Conservation (phyloP, 2,797 vertebrate species). For the Rhyacichthys aspro region DNA sequence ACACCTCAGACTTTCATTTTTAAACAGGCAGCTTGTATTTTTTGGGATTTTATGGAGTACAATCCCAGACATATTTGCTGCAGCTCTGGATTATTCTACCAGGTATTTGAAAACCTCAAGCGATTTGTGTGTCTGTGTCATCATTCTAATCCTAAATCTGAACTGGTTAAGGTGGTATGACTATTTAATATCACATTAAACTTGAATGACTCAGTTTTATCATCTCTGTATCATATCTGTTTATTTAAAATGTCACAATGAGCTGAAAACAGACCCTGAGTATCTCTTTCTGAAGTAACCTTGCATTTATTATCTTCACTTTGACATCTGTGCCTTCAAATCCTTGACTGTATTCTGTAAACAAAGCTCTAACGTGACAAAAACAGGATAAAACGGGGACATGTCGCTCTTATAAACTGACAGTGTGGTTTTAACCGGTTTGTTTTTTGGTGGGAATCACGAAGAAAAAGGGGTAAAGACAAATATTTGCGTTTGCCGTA, state of each 20-base stretch:
- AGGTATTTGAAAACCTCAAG: no score
- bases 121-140: no score
- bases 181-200: no score
- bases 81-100: no score
- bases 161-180: no score
- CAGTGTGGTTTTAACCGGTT: background rate
- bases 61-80: no score
- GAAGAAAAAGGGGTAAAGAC: conserved; percentile 31
- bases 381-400: conserved; percentile 39
- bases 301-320: conserved; percentile 26
- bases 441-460: conserved; percentile 21
- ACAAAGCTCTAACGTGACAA: no score
- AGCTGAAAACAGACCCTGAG: conserved; percentile 3
- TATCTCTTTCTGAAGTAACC: conserved; percentile 14
- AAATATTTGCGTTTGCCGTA: conserved; percentile 63
- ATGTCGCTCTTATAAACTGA: conserved; percentile 18
- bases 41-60: no score
- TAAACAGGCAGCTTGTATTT: no score
- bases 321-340: conserved; percentile 18
- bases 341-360: conserved; percentile 40
- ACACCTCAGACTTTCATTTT: no score
- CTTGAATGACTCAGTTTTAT: no score
- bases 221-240: background rate
- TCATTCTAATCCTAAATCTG: no score
- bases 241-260: background rate